Evolutionary conservation across 1,140 invertebrate species (phyloP).

Genomic region (Sinella curviseta): DNA sequence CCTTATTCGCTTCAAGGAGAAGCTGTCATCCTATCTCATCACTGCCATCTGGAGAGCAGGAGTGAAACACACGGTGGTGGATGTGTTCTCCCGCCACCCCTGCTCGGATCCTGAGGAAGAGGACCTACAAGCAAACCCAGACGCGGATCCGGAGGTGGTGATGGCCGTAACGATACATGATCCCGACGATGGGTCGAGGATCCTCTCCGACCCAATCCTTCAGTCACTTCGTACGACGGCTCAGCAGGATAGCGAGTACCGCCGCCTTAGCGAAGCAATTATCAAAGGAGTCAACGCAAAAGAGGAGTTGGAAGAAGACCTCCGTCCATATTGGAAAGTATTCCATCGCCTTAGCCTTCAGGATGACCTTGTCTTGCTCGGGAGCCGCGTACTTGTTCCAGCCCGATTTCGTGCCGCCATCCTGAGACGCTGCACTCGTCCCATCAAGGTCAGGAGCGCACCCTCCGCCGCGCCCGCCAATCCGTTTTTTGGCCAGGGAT

Average conservation of each 20-base stretch:
- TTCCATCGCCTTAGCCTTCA: background rate
- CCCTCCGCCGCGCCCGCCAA: background rate
- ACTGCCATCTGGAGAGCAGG: background rate
- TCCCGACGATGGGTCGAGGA: background rate
- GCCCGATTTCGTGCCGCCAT: background rate
- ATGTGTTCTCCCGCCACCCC: background rate
- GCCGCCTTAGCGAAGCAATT: background rate
- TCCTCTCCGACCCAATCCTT: no score
- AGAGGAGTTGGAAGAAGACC: background rate
- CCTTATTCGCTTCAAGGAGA: background rate
- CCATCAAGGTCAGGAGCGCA: background rate
- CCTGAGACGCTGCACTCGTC: background rate
- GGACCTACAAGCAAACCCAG: background rate
- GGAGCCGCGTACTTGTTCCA: background rate
- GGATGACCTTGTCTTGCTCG: background rate
- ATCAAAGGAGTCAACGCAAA: background rate
- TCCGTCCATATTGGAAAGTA: no score
- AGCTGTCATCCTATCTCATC: background rate
- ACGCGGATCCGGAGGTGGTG: background rate
- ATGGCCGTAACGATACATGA: background rate
- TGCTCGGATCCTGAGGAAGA: no score
- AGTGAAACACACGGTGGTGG: background rate
- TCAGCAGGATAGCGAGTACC: background rate
- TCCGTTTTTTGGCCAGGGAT: slow-evolving; percentile 1
- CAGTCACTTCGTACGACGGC: background rate